Percentiles rank a stretch among this genome's conserved stretches.
These are phyloP conservation scores for Suricata suricatta DNA, from an alignment of 2,113 vertebrate species.

Conservation along the genomic window DNA sequence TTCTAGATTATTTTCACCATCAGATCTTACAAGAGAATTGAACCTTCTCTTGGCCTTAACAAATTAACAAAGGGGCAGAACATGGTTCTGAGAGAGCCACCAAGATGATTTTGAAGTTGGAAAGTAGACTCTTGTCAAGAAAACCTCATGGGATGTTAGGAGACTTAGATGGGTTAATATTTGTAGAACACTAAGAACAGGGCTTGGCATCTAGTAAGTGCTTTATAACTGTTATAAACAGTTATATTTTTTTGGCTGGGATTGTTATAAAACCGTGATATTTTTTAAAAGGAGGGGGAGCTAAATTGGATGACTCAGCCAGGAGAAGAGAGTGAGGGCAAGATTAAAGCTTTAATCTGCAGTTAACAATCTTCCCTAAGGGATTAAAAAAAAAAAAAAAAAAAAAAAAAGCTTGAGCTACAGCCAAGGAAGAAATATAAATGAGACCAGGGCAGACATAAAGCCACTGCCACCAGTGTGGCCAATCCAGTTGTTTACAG, in stretches of 20 bases:
- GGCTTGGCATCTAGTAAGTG: background rate
- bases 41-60: background rate
- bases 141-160: background rate
- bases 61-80: background rate
- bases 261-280: background rate
- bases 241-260: too few species aligned
- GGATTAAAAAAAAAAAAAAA: background rate
- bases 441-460: background rate
- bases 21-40: background rate
- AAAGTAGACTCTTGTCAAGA: background rate
- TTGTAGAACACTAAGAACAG: conserved; percentile 16
- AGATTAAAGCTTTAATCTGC: conserved; percentile 15
- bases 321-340: conserved; percentile 23
- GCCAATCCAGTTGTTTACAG: background rate
- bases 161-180: conserved; percentile 36
- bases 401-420: background rate
- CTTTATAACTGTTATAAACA: background rate
- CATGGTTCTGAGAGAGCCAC: background rate
- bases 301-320: conserved; percentile 43
- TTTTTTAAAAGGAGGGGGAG: background rate
- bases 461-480: background rate
- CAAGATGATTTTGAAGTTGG: conserved; percentile 38
- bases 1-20: background rate
- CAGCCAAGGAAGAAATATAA: background rate
- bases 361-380: conserved; percentile 50